Percentiles rank a stretch among this genome's conserved stretches.
phyloP scores from a whole-genome alignment of 2,888 invertebrate species.

The Eristalis pertinax region DNA sequence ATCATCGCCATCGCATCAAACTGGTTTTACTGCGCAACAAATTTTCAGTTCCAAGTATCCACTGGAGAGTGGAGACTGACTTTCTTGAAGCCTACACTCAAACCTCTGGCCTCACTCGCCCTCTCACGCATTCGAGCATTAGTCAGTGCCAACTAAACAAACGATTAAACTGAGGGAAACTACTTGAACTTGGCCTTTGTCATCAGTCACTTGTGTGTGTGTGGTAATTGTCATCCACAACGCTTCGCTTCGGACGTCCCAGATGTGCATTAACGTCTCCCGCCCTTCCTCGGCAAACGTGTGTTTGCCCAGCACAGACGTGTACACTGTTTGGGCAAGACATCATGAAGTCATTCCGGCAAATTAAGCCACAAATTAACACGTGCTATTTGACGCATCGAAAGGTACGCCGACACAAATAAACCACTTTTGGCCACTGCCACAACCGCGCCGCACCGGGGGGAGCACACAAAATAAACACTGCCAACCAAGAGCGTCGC shows the following conservation, averaged over 20 bases:
- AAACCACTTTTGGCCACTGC: constrained; percentile 5
- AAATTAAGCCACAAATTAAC: neutral
- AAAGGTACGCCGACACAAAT: constrained; percentile 6
- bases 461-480: neutral
- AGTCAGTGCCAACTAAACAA: neutral
- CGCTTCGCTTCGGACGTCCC: neutral
- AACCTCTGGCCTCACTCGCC: neutral
- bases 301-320: neutral
- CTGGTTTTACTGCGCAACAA: no score
- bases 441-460: no score
- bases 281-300: neutral
- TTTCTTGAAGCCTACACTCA: no score
- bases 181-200: neutral
- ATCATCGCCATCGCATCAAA: no score
- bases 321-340: neutral
- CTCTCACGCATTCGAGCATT: neutral
- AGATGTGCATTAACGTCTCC: neutral
- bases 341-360: neutral
- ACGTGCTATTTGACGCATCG: constrained; percentile 7
- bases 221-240: neutral
- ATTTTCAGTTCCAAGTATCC: no score
- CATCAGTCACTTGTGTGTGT: constrained; percentile 2
- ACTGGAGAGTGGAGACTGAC: no score
- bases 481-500: neutral
- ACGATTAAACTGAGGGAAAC: neutral